Conservation (phyloP, 64 coral and sea anemone genomes). For the Trachythela sp. region DNA sequence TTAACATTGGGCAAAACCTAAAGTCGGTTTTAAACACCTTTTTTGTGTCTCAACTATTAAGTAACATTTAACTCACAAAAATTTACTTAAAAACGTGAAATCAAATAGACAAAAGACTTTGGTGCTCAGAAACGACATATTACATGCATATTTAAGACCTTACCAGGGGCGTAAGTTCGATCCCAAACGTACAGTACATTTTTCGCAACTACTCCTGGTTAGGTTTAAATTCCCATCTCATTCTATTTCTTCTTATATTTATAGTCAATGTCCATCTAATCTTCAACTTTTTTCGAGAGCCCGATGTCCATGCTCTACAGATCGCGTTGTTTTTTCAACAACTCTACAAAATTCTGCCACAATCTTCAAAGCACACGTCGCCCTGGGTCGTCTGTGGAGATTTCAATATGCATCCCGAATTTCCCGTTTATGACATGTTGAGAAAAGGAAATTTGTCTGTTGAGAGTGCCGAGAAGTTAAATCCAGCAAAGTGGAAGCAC, state of each 20-base stretch:
- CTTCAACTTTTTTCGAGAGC: background rate
- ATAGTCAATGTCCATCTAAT: background rate
- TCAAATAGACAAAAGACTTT: too few relatives aligned
- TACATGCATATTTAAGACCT: too few relatives aligned
- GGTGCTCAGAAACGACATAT: too few relatives aligned
- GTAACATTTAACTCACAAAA: too few relatives aligned
- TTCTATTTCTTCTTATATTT: background rate
- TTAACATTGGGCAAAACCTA: too few relatives aligned
- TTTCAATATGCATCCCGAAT: background rate
- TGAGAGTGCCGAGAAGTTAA: background rate
- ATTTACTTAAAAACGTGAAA: too few relatives aligned
- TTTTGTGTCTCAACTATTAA: too few relatives aligned
- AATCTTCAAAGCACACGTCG: background rate
- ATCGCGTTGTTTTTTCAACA: constrained; percentile 14
- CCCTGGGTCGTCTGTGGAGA: constrained; percentile 3
- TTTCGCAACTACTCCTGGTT: too few relatives aligned
- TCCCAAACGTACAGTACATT: too few relatives aligned
- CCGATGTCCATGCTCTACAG: background rate
- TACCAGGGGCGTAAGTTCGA: too few relatives aligned
- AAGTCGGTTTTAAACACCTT: too few relatives aligned
- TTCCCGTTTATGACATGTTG: background rate
- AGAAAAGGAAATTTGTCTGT: background rate
- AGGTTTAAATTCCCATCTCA: too few relatives aligned
- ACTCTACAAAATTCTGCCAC: background rate
- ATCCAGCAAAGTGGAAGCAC: background rate